These are phyloP conservation scores for Lamellibrachia luymesi DNA, from an alignment of 1,140 invertebrate genomes.

Conservation along the genomic window DNA sequence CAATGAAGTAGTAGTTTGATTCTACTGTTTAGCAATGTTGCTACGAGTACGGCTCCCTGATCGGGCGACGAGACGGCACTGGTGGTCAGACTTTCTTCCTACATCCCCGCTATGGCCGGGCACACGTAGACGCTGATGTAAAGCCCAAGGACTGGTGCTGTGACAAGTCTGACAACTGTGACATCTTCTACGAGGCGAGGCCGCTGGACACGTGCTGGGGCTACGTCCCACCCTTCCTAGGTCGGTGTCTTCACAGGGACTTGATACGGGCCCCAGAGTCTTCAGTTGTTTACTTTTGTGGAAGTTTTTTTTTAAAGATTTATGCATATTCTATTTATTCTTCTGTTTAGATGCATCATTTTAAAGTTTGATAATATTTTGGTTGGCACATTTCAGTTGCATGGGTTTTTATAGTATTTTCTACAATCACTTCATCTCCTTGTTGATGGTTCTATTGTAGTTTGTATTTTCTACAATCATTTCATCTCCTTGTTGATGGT, in stretches of 20 bases:
- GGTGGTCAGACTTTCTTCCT: not conserved
- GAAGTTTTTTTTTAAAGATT: no score
- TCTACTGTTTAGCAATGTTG: not conserved
- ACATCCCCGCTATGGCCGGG: not conserved
- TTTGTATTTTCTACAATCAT: not conserved
- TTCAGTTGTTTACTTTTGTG: no score
- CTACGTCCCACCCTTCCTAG: not conserved
- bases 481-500: not conserved
- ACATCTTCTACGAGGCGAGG: no score
- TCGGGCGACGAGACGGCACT: not conserved
- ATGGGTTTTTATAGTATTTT: not conserved
- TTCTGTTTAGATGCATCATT: no score
- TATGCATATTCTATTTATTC: no score
- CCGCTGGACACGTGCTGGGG: not conserved
- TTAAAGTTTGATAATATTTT: not conserved
- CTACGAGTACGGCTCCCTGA: not conserved
- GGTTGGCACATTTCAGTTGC: no score
- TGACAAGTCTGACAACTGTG: no score
- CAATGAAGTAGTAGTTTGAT: not conserved
- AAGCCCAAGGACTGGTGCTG: no score
- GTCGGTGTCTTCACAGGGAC: not conserved
- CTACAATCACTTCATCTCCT: not conserved
- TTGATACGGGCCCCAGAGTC: no score
- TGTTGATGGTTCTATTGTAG: not conserved
- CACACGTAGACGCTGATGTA: not conserved